Evolutionary conservation across 2,797 vertebrate genomes (phyloP).

Genomic region (Hylomyscus alleni): DNA sequence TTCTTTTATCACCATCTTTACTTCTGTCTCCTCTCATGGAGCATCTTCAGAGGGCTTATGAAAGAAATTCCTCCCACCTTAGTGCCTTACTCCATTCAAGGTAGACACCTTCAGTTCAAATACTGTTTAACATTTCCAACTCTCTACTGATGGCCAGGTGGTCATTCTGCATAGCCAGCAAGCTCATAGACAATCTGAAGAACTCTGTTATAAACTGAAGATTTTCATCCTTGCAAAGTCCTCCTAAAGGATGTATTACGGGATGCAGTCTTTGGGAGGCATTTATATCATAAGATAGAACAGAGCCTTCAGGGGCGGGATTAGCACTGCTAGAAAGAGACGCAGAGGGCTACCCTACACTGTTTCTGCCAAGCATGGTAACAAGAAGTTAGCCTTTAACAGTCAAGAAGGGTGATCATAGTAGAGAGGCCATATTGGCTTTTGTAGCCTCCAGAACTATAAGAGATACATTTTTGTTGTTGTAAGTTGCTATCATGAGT

Average conservation of each 20-base stretch:
- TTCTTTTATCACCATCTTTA: neutral
- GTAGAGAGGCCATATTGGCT: neutral
- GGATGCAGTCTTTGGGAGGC: neutral
- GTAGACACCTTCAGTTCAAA: neutral
- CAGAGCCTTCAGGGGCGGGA: neutral
- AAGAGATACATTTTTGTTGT: neutral
- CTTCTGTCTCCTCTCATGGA: neutral
- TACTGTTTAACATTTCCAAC: neutral
- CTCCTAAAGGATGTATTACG: neutral
- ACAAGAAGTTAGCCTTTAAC: neutral
- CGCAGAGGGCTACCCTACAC: neutral
- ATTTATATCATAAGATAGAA: neutral
- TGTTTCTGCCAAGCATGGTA: neutral
- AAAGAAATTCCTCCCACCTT: neutral
- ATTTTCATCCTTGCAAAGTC: neutral
- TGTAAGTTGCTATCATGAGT: neutral
- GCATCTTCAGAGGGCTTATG: neutral
- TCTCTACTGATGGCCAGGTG: neutral
- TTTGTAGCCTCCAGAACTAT: neutral
- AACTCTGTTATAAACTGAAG: neutral
- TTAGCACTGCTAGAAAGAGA: neutral
- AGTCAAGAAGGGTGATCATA: neutral
- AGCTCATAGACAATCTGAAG: neutral
- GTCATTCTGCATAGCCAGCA: neutral
- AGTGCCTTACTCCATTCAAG: neutral